These are phyloP conservation scores for Alaudala cheleensis DNA, from an alignment of 2,113 vertebrate species.

Conservation along the genomic window DNA sequence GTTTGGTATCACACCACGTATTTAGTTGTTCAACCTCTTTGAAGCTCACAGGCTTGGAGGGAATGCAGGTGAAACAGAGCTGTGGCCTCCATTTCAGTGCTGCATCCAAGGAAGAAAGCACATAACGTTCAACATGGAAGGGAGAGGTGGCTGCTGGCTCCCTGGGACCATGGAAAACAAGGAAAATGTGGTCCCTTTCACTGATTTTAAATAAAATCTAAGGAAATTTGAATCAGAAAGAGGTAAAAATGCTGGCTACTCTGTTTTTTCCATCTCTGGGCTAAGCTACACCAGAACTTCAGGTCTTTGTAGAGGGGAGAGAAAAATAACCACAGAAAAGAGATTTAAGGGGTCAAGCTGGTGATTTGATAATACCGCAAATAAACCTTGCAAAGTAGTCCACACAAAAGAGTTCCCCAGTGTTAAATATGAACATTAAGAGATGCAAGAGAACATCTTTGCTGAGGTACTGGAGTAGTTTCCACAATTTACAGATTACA, in stretches of 20 bases:
- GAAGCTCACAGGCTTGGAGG: background rate
- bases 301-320: conserved; percentile 21
- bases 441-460: conserved; percentile 44
- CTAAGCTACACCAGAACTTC: conserved; percentile 14
- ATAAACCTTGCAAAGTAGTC: background rate
- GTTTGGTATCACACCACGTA: background rate
- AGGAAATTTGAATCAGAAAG: background rate
- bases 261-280: background rate
- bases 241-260: background rate
- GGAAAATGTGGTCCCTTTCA: background rate
- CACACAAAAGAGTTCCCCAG: conserved; percentile 43
- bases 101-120: background rate
- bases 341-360: conserved; percentile 21
- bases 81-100: background rate
- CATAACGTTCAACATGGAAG: accelerated
- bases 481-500: conserved; percentile 14
- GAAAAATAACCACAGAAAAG: conserved; percentile 7
- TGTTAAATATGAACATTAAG: conserved; percentile 48
- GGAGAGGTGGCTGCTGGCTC: conserved; percentile 23
- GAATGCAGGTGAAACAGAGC: conserved; percentile 28
- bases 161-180: background rate
- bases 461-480: conserved; percentile 64
- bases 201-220: background rate
- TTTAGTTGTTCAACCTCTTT: background rate
- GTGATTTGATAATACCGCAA: conserved; percentile 41